Conservation (phyloP, 2,888 invertebrate species). For the Dicyrtoma fusca region DNA sequence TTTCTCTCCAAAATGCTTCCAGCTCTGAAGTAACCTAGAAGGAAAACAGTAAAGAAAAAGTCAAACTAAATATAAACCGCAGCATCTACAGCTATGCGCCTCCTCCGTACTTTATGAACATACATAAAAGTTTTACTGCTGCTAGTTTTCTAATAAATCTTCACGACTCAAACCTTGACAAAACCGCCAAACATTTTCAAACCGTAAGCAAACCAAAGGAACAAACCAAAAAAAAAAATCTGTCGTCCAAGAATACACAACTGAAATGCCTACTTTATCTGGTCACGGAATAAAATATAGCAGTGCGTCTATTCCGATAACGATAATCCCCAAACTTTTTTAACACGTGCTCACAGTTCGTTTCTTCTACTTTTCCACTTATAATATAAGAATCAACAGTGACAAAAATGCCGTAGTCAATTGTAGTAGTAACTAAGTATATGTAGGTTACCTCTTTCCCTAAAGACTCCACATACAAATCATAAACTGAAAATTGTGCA, state of each 20-base stretch:
- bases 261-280: no score
- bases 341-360: no score
- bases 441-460: no score
- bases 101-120: not conserved
- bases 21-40: constrained; percentile 74
- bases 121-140: constrained; percentile 22
- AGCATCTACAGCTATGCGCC: constrained; percentile 1
- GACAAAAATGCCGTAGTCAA: no score
- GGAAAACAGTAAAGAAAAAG: constrained; percentile 44
- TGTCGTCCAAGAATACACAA: constrained; percentile 2
- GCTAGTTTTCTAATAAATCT: constrained; percentile 19
- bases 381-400: no score
- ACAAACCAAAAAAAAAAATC: constrained; percentile 8
- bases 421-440: no score
- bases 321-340: no score
- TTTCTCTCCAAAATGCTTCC: constrained; percentile 72
- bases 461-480: no score
- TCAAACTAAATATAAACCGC: not conserved
- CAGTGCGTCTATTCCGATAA: no score
- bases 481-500: no score
- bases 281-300: no score
- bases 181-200: not conserved
- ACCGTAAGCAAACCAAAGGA: not conserved
- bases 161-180: constrained; percentile 6
- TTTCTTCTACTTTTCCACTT: no score